A percentile compares a stretch with the other conserved stretches of the same genome.
Conservation (phyloP, 2,797 vertebrate species). For the Echiichthys vipera region DNA sequence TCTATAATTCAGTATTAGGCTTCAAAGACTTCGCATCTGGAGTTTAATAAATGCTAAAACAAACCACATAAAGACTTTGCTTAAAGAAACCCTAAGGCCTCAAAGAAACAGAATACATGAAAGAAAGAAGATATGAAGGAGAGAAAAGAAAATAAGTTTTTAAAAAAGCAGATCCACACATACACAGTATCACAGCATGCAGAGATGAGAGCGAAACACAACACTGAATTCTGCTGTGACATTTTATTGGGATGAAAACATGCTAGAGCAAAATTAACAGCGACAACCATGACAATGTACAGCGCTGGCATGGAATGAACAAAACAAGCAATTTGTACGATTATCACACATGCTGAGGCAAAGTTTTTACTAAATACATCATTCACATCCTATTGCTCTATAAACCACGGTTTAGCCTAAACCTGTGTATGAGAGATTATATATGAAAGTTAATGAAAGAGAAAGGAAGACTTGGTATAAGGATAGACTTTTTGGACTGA, state of each 20-base stretch:
- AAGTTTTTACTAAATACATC: conserved; percentile 1
- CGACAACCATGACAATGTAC: conserved; percentile 2
- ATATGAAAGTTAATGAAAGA: not conserved
- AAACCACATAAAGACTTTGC: not conserved
- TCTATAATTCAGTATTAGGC: not conserved
- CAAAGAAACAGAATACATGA: not conserved
- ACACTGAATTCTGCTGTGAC: conserved; percentile 25
- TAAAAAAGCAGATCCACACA: conserved; percentile 1
- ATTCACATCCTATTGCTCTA: conserved; percentile 13
- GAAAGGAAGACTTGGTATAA: not conserved
- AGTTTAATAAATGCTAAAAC: not conserved
- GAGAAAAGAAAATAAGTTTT: not conserved
- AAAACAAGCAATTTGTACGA: conserved; percentile 20
- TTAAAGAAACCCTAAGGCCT: conserved; percentile 8
- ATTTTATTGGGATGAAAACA: conserved; percentile 71
- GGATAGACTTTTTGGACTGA: not conserved
- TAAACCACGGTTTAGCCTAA: not conserved
- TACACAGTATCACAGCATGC: conserved; percentile 21
- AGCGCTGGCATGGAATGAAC: conserved; percentile 29
- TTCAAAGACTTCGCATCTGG: not conserved
- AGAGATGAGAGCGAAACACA: conserved; percentile 38
- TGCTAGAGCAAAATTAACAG: conserved; percentile 50
- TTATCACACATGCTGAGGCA: conserved; percentile 26
- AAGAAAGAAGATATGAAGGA: not conserved
- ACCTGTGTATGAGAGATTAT: not conserved